A percentile compares a stretch with the other conserved stretches of the same genome.
phyloP scores from a whole-genome alignment of 2,888 invertebrate species.

The Lagria hirta region DNA sequence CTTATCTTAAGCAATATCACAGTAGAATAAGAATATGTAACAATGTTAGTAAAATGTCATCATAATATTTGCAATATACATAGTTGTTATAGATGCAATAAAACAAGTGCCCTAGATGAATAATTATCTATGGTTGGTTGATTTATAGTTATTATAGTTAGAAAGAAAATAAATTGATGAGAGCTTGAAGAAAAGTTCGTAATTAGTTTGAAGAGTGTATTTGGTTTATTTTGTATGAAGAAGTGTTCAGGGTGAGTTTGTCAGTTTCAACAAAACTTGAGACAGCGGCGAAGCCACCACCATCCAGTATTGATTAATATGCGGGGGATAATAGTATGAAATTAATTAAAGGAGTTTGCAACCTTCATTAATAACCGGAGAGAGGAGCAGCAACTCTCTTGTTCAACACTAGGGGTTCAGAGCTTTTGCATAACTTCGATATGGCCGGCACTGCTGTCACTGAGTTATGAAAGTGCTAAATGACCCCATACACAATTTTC shows the following conservation, averaged over 20 bases:
- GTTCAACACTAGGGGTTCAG: slow-evolving; percentile 37
- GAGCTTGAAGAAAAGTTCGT: too few species aligned
- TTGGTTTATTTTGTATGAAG: slow-evolving; percentile 22
- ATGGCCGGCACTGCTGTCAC: slow-evolving; percentile 16
- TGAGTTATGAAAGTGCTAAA: slow-evolving; percentile 21
- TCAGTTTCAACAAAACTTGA: slow-evolving; percentile 25
- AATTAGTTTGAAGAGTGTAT: too few species aligned
- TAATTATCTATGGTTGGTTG: too few species aligned
- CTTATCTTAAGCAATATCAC: too few species aligned
- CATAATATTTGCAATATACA: too few species aligned
- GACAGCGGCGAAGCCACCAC: slow-evolving; percentile 30
- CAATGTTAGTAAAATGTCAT: too few species aligned
- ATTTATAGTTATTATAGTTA: too few species aligned
- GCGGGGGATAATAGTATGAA: slow-evolving; percentile 54
- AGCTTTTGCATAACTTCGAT: slow-evolving; percentile 19
- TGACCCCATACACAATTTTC: too few species aligned
- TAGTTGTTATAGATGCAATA: too few species aligned
- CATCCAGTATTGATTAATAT: slow-evolving; percentile 53
- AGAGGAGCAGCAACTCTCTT: slow-evolving; percentile 48
- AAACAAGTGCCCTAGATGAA: too few species aligned
- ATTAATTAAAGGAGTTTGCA: slow-evolving; percentile 57
- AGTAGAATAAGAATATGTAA: too few species aligned
- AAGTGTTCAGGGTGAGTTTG: slow-evolving; percentile 17
- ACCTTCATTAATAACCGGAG: slow-evolving; percentile 55
- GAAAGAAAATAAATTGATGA: too few species aligned